Base-by-base conservation (phyloP, 2,888 invertebrate genomes). In the Onchidella celtica region DNA sequence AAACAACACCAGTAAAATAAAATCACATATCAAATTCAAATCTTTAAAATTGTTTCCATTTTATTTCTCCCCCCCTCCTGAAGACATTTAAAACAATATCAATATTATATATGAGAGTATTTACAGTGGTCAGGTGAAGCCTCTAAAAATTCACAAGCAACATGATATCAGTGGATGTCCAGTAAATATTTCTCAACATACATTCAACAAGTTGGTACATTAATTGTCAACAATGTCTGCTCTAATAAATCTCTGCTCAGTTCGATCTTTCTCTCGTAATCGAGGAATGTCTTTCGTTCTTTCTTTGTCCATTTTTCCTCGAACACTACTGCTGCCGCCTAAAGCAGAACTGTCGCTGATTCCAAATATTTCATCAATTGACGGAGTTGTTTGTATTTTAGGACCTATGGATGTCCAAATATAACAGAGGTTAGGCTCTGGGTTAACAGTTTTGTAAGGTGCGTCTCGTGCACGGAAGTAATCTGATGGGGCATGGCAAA, bases 401-500 rank as follows among this genome's bases (percentile, higher is more conserved):
- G 91, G 90, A 27, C 91, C 91, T 24, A 92, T 84, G 4, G 89
- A 87, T 1, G 92, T 91, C 92, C 92, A 92, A 57, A 93, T 90
- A 85, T 90, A 93, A 81, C 92, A 91, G 32, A 92, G 86, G 57
- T 92, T 90, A 29, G 92, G 91, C 61, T 90, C 87, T 2, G 85
- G 86, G 34, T 88, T 85, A 3, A 89, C 70, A 2, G 91, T 90
- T 21, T 97, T 96, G 92, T 96, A 97, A 0, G 97, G 97, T 21
- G 95, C 95, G 85, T 95, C 96, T 87, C 95, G 95, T 11, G 96
- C 95, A 90, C 96, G 96, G 93, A 88, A 92, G 84, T 98, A 98
- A 92, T 97, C 97, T 0, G 97, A 97, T 0, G 98, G 98, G 0
- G 97, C 97, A 90, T 97, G 97, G 96, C 97, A 97, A 14, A 98